phyloP scores from a whole-genome alignment of 2,888 invertebrate species.

The Drosophila kambysellisi region DNA sequence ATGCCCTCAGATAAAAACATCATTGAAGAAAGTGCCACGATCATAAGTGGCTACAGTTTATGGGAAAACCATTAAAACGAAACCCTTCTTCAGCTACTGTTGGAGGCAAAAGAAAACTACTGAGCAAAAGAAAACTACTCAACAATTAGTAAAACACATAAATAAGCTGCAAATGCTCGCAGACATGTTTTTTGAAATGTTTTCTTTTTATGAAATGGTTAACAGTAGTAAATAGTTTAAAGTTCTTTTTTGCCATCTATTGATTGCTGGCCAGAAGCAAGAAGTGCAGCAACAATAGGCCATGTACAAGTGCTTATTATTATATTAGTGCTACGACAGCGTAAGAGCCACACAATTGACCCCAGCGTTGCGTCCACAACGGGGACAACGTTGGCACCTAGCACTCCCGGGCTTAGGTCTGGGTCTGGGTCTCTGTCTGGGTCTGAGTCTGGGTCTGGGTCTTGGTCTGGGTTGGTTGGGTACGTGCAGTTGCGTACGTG shows the following conservation, averaged over 20 bases:
- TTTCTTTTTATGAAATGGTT: slow-evolving; percentile 31
- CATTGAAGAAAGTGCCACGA: slow-evolving; percentile 58
- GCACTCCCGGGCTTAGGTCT: not conserved
- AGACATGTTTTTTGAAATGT: slow-evolving; percentile 33
- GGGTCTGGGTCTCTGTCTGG: not conserved
- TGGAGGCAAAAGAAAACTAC: too few relatives aligned
- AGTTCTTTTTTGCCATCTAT: slow-evolving; percentile 42
- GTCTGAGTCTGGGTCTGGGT: slow-evolving; percentile 10
- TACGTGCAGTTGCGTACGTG: slow-evolving; percentile 53
- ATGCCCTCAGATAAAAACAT: slow-evolving; percentile 36
- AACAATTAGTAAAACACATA: slow-evolving; percentile 64
- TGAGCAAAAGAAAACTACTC: slow-evolving; percentile 13
- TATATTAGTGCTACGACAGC: slow-evolving; percentile 71
- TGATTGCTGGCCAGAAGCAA: slow-evolving; percentile 39
- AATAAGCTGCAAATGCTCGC: slow-evolving; percentile 39
- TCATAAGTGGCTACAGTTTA: slow-evolving; percentile 56
- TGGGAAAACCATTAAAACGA: slow-evolving; percentile 51
- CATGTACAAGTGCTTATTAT: slow-evolving; percentile 71
- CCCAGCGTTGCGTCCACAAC: slow-evolving; percentile 45
- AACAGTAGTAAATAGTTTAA: slow-evolving; percentile 45
- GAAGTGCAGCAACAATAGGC: slow-evolving; percentile 48
- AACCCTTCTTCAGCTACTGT: slow-evolving; percentile 57
- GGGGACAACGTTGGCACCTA: slow-evolving; percentile 9
- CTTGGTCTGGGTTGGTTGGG: slow-evolving; percentile 17
- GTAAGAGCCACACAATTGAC: slow-evolving; percentile 68